A percentile compares a stretch with the other conserved stretches of the same genome.
phyloP scores from a whole-genome alignment of 2,113 vertebrate species.

The Forbesichthys papilliferus region DNA sequence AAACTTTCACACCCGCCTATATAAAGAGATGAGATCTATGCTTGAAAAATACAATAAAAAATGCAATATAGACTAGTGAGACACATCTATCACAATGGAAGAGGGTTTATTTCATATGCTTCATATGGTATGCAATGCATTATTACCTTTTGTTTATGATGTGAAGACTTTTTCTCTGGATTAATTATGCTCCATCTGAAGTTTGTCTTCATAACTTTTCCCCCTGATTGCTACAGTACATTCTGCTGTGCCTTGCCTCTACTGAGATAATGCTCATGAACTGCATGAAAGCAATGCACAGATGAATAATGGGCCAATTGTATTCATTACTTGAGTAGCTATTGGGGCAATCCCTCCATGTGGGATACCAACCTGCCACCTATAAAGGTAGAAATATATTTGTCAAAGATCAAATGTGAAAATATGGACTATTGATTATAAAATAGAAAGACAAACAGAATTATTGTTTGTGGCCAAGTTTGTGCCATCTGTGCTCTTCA shows the following conservation, averaged over 20 bases:
- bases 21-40: constrained; percentile 44
- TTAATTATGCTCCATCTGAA: constrained; percentile 25
- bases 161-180: not conserved
- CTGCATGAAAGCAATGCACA: not conserved
- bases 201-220: constrained; percentile 3
- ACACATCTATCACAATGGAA: constrained; percentile 41
- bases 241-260: not conserved
- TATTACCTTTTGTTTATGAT: constrained; percentile 26
- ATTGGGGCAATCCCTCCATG: no score
- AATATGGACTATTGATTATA: no score
- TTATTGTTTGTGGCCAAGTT: no score
- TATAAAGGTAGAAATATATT: no score
- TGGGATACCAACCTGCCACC: no score
- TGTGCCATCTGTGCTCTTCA: no score
- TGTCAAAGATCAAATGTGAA: no score
- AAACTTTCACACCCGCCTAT: constrained; percentile 53
- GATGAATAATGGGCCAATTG: not conserved
- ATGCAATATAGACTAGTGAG: constrained; percentile 51
- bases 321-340: not conserved
- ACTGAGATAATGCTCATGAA: not conserved
- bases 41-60: constrained; percentile 46
- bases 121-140: constrained; percentile 38
- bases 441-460: no score
- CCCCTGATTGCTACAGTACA: not conserved
- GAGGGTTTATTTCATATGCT: constrained; percentile 31